phyloP scores from a whole-genome alignment of 2,888 invertebrate genomes.

The Xestia sexstrigata region DNA sequence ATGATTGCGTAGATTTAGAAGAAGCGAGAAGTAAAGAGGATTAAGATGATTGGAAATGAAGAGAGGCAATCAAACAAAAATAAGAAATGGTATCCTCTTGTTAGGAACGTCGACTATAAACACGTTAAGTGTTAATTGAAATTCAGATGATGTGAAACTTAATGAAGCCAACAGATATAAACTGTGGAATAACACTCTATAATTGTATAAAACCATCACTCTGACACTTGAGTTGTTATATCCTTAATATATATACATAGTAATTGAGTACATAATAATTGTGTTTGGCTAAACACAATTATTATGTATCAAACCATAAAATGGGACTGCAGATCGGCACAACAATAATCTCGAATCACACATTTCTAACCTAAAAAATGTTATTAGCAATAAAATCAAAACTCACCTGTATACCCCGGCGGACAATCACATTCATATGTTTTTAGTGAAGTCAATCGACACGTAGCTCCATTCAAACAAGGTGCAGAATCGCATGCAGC shows the following conservation, averaged over 20 bases:
- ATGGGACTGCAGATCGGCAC: background rate
- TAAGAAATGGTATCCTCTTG: conserved; percentile 22
- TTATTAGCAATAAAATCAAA: background rate
- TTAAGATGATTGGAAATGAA: conserved; percentile 14
- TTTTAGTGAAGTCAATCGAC: conserved; percentile 94
- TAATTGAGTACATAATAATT: background rate
- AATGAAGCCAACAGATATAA: conserved; percentile 8
- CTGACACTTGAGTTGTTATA: conserved; percentile 7
- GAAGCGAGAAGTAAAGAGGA: conserved; percentile 2
- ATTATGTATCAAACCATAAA: too few species aligned
- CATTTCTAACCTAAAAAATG: background rate
- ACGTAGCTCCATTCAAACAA: conserved; percentile 97
- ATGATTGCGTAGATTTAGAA: conserved; percentile 18
- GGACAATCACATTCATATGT: conserved; percentile 97
- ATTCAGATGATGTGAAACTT: conserved; percentile 25
- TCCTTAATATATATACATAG: too few species aligned
- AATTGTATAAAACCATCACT: conserved; percentile 37
- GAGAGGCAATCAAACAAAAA: conserved; percentile 11
- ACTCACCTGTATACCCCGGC: conserved; percentile 96
- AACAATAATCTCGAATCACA: background rate
- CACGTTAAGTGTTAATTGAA: conserved; percentile 32
- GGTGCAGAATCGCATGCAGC: conserved; percentile 97
- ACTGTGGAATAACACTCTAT: conserved; percentile 19
- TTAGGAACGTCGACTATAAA: conserved; percentile 23
- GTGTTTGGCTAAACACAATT: too few species aligned